phyloP scores from a whole-genome alignment of 64 coral and sea anemone genomes.

The Porites australiensis region DNA sequence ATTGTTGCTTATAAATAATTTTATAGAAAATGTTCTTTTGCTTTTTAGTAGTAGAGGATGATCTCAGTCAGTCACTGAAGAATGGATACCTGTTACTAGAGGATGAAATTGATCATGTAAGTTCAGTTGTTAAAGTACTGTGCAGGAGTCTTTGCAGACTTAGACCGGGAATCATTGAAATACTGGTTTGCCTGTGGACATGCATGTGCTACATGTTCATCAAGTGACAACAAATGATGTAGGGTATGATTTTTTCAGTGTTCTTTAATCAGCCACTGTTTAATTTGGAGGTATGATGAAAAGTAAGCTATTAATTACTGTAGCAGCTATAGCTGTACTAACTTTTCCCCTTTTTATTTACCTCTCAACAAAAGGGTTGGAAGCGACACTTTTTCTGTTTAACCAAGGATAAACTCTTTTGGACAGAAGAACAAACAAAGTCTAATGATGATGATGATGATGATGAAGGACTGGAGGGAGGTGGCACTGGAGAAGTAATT shows the following conservation, averaged over 20 bases:
- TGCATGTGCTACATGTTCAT: too few species aligned
- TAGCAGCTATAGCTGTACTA: too few species aligned
- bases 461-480: conserved; percentile 72
- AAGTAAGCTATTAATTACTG: too few species aligned
- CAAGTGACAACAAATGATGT: too few species aligned
- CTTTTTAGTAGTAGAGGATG: conserved; percentile 84
- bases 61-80: conserved; percentile 90
- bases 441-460: conserved; percentile 95
- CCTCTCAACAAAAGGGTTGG: conserved; percentile 14
- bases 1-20: too few species aligned
- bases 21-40: background rate
- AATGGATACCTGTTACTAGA: conserved; percentile 92
- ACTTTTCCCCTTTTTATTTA: too few species aligned
- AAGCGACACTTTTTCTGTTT: conserved; percentile 93
- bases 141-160: too few species aligned
- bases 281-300: too few species aligned
- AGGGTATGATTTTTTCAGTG: too few species aligned
- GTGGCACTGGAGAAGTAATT: conserved; percentile 72
- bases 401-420: conserved; percentile 92
- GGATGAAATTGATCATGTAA: conserved; percentile 91
- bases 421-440: conserved; percentile 91
- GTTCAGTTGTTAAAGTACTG: background rate
- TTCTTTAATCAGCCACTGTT: too few species aligned
- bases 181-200: too few species aligned
- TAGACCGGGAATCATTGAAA: too few species aligned